Base-by-base conservation (phyloP, 2,797 vertebrate genomes). In the Urocyon cinereoargenteus region DNA sequence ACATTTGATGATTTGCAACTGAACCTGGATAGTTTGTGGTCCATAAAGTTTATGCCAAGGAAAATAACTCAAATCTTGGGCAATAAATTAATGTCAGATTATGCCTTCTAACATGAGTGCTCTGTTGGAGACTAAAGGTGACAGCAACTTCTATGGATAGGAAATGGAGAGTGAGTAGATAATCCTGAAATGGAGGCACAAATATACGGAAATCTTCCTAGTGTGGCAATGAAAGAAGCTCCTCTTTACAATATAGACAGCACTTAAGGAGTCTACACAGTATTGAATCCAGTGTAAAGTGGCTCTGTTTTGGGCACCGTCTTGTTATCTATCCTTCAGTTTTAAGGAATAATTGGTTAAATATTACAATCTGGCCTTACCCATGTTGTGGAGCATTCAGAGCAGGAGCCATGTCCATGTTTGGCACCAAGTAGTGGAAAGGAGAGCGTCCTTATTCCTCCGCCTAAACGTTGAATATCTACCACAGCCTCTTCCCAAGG, bases 271-370 rank as follows among this genome's bases (percentile, higher is more conserved):
- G 21, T 49, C 51, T 70, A 45, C 3, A 70, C 73, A 72, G 22
- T n/a, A 55, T 13, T 72, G 49, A 94, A 83, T 88, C 21, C 66
- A 92, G 34, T 78, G 92, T 96, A 79, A 75, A 40, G 19, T 70
- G 55, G 87, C 73, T 61, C 45, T 93, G 31, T 90, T 84, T 78
- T 83, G 49, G 21, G 26, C 62, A 91, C 24, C 31, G 49, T 61
- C 92, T 86, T 97, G 24, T 83, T 94, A 97, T 40, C 21, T 94
- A 97, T 40, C 18, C 45, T 79, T 68, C 83, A 51, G 0, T 86
- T 59, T 94, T 91, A 93, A 88, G n/a, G 51, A 93, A 85, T 28
- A 6, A 78, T 87, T 95, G 90, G 51, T 79, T 95, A 94, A 97
- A 91, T 86, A 36, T 22, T 95, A 73, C 10, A 81, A 84, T 92